Evolutionary conservation across 2,113 vertebrate species (phyloP).

Genomic region (Cyanoliseus patagonus): DNA sequence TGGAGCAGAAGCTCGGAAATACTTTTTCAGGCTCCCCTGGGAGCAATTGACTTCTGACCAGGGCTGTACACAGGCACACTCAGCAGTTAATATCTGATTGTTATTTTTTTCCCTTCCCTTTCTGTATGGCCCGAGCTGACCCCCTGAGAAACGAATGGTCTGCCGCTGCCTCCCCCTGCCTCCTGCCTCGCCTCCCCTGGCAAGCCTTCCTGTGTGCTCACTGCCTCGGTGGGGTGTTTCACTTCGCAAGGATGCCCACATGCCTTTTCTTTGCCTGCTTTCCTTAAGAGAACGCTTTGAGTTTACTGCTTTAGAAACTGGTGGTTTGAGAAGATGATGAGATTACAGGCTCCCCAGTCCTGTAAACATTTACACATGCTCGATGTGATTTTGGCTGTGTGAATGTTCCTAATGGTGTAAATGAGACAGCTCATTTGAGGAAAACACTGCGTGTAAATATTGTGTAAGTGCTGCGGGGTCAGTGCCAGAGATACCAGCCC

Average conservation of each 20-base stretch:
- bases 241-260: rapidly evolving
- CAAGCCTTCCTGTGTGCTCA: neutral
- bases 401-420: neutral
- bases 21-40: neutral
- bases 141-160: rapidly evolving
- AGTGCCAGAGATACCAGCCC: neutral
- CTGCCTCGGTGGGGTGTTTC: neutral
- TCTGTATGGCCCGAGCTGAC: neutral
- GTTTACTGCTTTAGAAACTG: neutral
- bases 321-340: neutral
- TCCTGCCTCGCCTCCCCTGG: neutral
- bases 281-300: neutral
- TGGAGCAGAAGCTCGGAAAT: neutral
- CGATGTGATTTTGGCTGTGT: rapidly evolving
- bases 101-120: neutral
- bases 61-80: neutral
- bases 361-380: neutral
- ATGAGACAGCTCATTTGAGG: neutral
- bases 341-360: neutral
- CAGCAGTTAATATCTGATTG: neutral
- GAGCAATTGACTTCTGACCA: neutral
- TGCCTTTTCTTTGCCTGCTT: neutral
- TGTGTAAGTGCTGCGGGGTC: neutral
- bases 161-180: neutral
- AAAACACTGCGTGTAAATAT: rapidly evolving